These are phyloP conservation scores for Rhinophrynus dorsalis DNA, from an alignment of 2,797 vertebrate genomes.

Conservation along the genomic window DNA sequence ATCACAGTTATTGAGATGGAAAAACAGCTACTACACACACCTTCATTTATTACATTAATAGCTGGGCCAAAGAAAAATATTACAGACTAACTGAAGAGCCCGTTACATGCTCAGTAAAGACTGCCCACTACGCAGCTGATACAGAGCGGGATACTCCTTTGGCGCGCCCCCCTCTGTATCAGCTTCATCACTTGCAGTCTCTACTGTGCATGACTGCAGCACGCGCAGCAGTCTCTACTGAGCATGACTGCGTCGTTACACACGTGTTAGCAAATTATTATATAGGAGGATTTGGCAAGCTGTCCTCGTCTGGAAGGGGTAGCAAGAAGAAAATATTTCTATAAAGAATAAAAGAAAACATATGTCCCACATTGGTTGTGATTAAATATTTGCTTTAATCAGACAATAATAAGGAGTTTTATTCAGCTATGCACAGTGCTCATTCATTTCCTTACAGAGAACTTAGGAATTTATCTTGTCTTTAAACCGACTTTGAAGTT, in stretches of 20 bases:
- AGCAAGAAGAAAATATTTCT: neutral
- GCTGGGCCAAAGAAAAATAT: neutral
- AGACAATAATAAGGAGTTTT: neutral
- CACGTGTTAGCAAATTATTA: too few species aligned
- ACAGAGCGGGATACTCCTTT: too few species aligned
- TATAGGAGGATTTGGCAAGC: neutral
- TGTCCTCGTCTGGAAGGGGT: neutral
- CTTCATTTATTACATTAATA: neutral
- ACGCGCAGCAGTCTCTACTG: too few species aligned
- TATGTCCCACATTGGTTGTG: neutral
- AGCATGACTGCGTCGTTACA: too few species aligned
- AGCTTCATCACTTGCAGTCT: too few species aligned
- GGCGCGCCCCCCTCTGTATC: too few species aligned
- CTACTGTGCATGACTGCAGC: too few species aligned
- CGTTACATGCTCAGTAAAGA: too few species aligned
- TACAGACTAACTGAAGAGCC: too few species aligned
- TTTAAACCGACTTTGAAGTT: conserved; percentile 1
- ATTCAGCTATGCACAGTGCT: neutral
- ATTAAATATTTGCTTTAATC: conserved; percentile 18
- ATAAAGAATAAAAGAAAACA: neutral
- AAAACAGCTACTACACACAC: neutral
- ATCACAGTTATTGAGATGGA: neutral
- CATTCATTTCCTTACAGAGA: neutral
- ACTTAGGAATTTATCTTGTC: neutral
- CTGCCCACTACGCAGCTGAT: too few species aligned